Evolutionary conservation across 2,113 vertebrate species (phyloP).

Genomic region (zebrafish (Danio rerio)): DNA sequence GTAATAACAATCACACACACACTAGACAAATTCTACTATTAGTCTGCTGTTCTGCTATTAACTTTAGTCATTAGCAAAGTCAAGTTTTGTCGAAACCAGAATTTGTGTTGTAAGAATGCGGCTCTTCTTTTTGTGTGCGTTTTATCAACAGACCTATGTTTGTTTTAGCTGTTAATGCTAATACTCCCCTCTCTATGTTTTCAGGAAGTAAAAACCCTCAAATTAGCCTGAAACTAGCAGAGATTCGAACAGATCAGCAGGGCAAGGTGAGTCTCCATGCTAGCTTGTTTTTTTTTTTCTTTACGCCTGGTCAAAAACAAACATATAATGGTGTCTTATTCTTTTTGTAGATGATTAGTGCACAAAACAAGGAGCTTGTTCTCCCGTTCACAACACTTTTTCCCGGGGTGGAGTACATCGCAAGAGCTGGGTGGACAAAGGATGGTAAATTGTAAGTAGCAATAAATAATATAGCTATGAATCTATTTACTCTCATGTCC

Average conservation of each 20-base stretch:
- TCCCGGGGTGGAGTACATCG: slow-evolving; percentile 90
- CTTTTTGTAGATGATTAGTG: slow-evolving; percentile 80
- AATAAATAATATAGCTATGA: background rate
- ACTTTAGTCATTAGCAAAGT: too few relatives aligned
- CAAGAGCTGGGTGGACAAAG: slow-evolving; percentile 92
- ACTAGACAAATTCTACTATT: too few relatives aligned
- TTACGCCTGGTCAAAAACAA: background rate
- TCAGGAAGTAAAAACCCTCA: slow-evolving; percentile 96
- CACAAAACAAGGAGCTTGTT: slow-evolving; percentile 89
- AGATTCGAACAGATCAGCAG: slow-evolving; percentile 86
- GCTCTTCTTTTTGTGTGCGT: background rate
- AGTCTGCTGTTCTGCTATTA: too few relatives aligned
- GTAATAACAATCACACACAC: slow-evolving; percentile 63
- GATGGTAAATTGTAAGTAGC: slow-evolving; percentile 90
- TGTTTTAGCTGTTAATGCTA: background rate
- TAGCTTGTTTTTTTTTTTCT: background rate
- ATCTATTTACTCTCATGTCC: background rate
- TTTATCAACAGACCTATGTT: background rate
- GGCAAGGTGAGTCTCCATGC: slow-evolving; percentile 80
- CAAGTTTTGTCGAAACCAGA: too few relatives aligned
- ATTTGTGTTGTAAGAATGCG: background rate
- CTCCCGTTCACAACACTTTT: slow-evolving; percentile 86
- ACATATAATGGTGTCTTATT: background rate
- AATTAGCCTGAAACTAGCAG: slow-evolving; percentile 89
- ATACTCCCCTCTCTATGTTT: background rate